These are phyloP conservation scores for Empis stercorea DNA, from an alignment of 2,888 invertebrate species.

Conservation along the genomic window DNA sequence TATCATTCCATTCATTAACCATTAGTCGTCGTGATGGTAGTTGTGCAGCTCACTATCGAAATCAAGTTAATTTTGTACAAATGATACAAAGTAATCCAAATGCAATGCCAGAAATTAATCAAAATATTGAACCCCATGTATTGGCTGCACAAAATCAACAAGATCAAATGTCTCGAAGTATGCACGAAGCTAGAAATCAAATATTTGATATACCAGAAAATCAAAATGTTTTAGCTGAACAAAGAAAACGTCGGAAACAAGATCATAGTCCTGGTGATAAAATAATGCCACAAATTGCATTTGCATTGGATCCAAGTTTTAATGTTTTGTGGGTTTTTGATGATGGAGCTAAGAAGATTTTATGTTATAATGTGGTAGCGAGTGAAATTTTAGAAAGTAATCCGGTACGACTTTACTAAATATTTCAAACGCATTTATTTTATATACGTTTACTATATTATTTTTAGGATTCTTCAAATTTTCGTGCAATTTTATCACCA, in stretches of 20 bases:
- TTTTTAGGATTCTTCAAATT: conserved; percentile 28
- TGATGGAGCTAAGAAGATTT: conserved; percentile 42
- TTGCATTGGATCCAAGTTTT: conserved; percentile 71
- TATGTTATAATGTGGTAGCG: conserved; percentile 76
- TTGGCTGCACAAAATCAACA: conserved; percentile 24
- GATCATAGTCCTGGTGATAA: conserved; percentile 21
- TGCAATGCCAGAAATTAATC: conserved; percentile 28
- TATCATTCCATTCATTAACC: conserved; percentile 73
- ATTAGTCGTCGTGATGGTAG: conserved; percentile 82
- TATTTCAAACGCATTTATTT: too few relatives aligned
- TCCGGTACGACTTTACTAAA: too few relatives aligned
- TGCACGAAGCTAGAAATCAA: conserved; percentile 35
- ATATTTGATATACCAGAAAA: conserved; percentile 31
- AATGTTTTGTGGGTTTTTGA: conserved; percentile 90
- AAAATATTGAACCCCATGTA: conserved; percentile 25
- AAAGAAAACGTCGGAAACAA: conserved; percentile 19
- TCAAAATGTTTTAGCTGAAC: conserved; percentile 15
- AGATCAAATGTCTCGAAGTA: conserved; percentile 36
- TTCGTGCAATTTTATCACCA: conserved; percentile 55
- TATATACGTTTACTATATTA: neutral
- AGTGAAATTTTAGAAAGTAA: conserved; percentile 45
- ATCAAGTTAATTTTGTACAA: conserved; percentile 74
- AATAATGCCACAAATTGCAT: conserved; percentile 31
- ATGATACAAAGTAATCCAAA: conserved; percentile 44
- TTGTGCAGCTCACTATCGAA: conserved; percentile 71